phyloP scores from a whole-genome alignment of 2,797 vertebrate species.

The Carapus acus region DNA sequence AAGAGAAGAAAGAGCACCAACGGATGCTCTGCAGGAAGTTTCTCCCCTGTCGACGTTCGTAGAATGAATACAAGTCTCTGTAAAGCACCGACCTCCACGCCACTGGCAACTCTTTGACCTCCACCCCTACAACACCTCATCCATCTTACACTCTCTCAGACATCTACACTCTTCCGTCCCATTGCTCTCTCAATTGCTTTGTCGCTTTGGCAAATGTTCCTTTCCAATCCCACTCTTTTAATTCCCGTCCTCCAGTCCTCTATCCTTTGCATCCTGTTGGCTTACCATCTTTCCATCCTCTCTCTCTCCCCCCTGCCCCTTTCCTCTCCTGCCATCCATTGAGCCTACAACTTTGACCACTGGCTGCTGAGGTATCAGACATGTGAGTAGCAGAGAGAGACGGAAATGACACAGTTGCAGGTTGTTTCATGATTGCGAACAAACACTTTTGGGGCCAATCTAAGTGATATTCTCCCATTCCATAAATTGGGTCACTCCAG shows the following conservation, averaged over 20 bases:
- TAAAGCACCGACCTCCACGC: not conserved
- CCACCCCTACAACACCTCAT: not conserved
- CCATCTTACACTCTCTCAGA: constrained; percentile 6
- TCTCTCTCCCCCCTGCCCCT: not conserved
- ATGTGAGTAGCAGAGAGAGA: too few relatives aligned
- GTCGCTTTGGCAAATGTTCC: constrained; percentile 14
- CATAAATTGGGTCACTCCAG: too few relatives aligned
- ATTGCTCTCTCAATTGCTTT: constrained; percentile 34
- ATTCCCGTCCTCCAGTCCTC: constrained; percentile 13
- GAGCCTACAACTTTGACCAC: too few relatives aligned
- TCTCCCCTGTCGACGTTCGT: constrained; percentile 3
- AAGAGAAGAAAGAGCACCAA: too few relatives aligned
- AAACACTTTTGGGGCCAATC: too few relatives aligned
- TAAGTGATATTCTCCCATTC: too few relatives aligned
- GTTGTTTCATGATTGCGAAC: too few relatives aligned
- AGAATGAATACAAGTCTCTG: constrained; percentile 7
- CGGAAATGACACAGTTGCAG: too few relatives aligned
- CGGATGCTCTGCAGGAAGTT: not conserved
- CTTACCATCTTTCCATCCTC: constrained; percentile 6
- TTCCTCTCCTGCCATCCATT: too few relatives aligned
- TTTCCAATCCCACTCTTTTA: constrained; percentile 11
- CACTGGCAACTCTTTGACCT: constrained; percentile 20
- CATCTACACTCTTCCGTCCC: constrained; percentile 23
- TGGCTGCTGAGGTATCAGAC: too few relatives aligned
- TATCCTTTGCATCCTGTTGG: constrained; percentile 3